Conservation (phyloP, 1,140 invertebrate species). For the Macrostomum lignano region DNA sequence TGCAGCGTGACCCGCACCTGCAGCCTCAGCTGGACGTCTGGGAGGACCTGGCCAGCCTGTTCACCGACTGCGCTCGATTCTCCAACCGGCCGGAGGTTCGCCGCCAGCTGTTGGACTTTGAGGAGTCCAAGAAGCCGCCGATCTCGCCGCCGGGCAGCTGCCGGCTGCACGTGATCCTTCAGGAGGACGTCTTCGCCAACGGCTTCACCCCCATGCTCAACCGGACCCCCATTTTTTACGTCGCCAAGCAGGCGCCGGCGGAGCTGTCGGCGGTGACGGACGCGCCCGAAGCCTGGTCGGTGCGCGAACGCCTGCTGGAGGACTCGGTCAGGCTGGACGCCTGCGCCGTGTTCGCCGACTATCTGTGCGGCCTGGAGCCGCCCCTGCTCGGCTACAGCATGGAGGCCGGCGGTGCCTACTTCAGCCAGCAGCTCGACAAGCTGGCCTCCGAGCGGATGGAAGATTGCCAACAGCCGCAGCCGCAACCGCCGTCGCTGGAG, state of each 20-base stretch:
- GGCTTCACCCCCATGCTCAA: conserved; percentile 62
- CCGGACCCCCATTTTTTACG: neutral
- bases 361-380: conserved; percentile 57
- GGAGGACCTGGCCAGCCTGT: conserved; percentile 11
- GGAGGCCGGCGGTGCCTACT: conserved; percentile 13
- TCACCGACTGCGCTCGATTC: neutral
- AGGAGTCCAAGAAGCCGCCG: too few relatives aligned
- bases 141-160: too few relatives aligned
- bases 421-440: too few relatives aligned
- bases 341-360: conserved; percentile 51
- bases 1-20: conserved; percentile 43
- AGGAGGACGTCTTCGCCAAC: conserved; percentile 48
- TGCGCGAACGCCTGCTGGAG: conserved; percentile 37
- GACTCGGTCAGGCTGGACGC: conserved; percentile 42
- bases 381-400: conserved; percentile 38
- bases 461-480: conserved; percentile 2
- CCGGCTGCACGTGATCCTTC: conserved; percentile 45
- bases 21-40: conserved; percentile 34
- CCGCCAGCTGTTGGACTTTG: neutral
- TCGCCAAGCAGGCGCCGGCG: neutral
- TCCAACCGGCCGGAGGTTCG: conserved; percentile 2
- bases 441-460: too few relatives aligned
- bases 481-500: conserved; percentile 1
- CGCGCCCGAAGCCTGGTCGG: conserved; percentile 20
- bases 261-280: neutral